Base-by-base conservation (phyloP, 2,888 invertebrate genomes). In the Beris morrisii region DNA sequence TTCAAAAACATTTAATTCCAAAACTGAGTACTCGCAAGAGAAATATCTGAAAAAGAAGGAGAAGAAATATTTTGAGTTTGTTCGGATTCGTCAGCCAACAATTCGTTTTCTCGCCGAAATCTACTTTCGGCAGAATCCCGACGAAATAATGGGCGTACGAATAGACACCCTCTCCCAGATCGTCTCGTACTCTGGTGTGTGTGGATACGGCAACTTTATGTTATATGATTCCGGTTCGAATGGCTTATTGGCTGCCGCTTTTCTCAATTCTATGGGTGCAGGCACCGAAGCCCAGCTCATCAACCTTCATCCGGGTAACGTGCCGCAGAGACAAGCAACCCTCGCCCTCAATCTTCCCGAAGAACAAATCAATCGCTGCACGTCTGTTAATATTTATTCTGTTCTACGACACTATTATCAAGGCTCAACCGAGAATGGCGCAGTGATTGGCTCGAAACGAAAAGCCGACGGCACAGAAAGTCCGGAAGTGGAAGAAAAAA, bases 1-100 rank as follows among this genome's bases (percentile, higher is more conserved):
- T 77, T 97, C 96, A 13, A 90, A 88, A 71, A 95, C 96, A 0
- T 98, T 97, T 79, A 85, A 86, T 45, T 84, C 87, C 65, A 97
- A 97, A 83, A 97, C 96, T 0, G 93, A 92, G 74, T 97, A 89
- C 79, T 91, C 92, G 0, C 93, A 97, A 79, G 93, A 93, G 73
- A 97, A 97, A 78, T 98, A 97, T 79, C 84, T 97, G 52, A 91
- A 90, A 74, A 97, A 97, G 78, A 99, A 99, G 79, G 92, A 93
- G 74, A 91, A 90, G 73, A 97, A 97, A 81, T 97, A 96, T 81
- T 91, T 88, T 76, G 92, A 92, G 74, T 91, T 88, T 75, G 82
- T 95, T 13, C 88, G 89, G 71, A 85, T 97, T 56, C 82, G 90
- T 5, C 87, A 85, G 75, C 96, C 97, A 0, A 92, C 88, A 45